Conservation (phyloP, 2,888 invertebrate genomes). For the Macrophya annulata region DNA sequence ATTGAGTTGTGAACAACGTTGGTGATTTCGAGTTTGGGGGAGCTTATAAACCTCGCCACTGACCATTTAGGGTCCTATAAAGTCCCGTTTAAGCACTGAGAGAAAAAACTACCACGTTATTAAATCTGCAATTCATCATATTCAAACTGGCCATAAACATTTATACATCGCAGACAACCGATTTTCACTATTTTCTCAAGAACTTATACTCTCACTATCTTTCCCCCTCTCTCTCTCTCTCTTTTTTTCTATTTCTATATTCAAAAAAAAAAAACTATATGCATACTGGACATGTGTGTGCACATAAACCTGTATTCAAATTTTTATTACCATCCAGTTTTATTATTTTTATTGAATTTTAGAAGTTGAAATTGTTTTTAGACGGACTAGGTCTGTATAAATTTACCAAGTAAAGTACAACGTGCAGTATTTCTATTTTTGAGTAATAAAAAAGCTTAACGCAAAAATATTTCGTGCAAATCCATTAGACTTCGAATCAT, state of each 20-base stretch:
- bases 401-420: not conserved
- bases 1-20: slow-evolving; percentile 58
- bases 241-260: no score
- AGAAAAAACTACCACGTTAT: slow-evolving; percentile 56
- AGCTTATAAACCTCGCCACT: slow-evolving; percentile 49
- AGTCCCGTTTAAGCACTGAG: slow-evolving; percentile 57
- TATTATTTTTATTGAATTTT: slow-evolving; percentile 13
- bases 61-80: slow-evolving; percentile 58
- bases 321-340: slow-evolving; percentile 23
- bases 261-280: slow-evolving; percentile 6
- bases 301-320: slow-evolving; percentile 38
- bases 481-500: not conserved
- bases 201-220: not conserved
- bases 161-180: slow-evolving; percentile 12
- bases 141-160: slow-evolving; percentile 64
- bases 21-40: slow-evolving; percentile 43
- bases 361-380: slow-evolving; percentile 6
- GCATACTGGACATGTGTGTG: slow-evolving; percentile 19
- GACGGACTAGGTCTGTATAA: not conserved
- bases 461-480: not conserved
- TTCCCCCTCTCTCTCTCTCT: not conserved
- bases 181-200: slow-evolving; percentile 11
- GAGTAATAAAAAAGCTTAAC: not conserved
- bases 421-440: not conserved
- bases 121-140: slow-evolving; percentile 63